phyloP scores from a whole-genome alignment of 1,140 invertebrate genomes.

The Hypsibius dujardini region DNA sequence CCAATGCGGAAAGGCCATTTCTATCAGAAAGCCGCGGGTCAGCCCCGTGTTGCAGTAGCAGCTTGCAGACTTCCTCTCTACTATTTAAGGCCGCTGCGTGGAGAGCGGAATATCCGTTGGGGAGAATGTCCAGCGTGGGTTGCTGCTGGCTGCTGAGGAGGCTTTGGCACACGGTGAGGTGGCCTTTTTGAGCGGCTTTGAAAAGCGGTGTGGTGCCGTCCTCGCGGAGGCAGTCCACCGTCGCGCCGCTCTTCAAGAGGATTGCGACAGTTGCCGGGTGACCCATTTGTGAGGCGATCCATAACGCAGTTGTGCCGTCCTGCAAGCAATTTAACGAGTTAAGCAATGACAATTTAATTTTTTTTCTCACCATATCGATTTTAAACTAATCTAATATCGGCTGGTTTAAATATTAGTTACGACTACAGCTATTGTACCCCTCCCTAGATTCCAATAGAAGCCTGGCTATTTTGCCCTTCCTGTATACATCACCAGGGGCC shows the following conservation, averaged over 20 bases:
- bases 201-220: constrained; percentile 81
- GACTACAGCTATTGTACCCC: too few species aligned
- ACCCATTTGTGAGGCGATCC: constrained; percentile 82
- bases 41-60: constrained; percentile 65
- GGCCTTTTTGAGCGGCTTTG: constrained; percentile 83
- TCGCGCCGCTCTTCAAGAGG: constrained; percentile 55
- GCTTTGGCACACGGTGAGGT: constrained; percentile 62
- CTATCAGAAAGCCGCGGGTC: constrained; percentile 45
- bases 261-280: constrained; percentile 63
- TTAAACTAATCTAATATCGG: too few species aligned
- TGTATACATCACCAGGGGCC: too few species aligned
- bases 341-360: too few species aligned
- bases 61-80: constrained; percentile 67
- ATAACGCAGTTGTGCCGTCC: constrained; percentile 69
- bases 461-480: too few species aligned
- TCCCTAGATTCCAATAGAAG: too few species aligned
- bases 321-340: constrained; percentile 24
- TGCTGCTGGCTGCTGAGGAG: constrained; percentile 50
- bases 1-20: background rate
- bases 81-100: constrained; percentile 75
- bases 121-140: constrained; percentile 56
- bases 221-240: constrained; percentile 74
- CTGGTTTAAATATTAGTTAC: too few species aligned
- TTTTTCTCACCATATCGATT: too few species aligned
- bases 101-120: constrained; percentile 70